A percentile compares a stretch with the other conserved stretches of the same genome.
phyloP scores from a whole-genome alignment of 1,140 invertebrate species.

The Euura lappo region DNA sequence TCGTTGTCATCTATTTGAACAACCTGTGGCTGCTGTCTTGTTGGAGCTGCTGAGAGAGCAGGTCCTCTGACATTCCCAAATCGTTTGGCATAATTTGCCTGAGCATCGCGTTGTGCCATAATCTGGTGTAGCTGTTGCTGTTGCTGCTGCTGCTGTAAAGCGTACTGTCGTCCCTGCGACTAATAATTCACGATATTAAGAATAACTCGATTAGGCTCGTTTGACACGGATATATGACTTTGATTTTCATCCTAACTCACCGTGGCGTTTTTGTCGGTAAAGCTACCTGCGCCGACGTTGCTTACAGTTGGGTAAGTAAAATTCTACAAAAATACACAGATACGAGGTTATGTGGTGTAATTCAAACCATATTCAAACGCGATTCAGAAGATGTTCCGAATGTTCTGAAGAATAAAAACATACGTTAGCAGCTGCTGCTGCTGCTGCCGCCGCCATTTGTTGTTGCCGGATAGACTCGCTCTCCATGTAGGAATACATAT shows the following conservation, averaged over 20 bases:
- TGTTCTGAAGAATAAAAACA: no score
- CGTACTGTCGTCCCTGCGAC: slow-evolving; percentile 34
- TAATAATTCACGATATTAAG: neutral
- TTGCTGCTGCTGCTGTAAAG: slow-evolving; percentile 35
- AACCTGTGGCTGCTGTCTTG: neutral
- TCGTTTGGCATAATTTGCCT: slow-evolving; percentile 6
- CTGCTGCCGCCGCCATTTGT: neutral
- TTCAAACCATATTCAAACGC: no score
- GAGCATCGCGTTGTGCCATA: slow-evolving; percentile 9
- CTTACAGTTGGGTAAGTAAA: neutral
- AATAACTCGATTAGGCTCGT: slow-evolving; percentile 7
- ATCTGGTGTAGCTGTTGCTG: slow-evolving; percentile 33
- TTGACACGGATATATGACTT: slow-evolving; percentile 28
- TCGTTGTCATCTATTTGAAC: slow-evolving; percentile 15
- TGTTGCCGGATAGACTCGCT: slow-evolving; percentile 29
- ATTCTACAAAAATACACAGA: neutral
- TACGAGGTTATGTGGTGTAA: neutral
- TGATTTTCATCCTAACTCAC: slow-evolving; percentile 23
- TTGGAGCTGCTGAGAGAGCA: neutral
- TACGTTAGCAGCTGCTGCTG: no score
- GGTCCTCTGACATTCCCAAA: slow-evolving; percentile 6
- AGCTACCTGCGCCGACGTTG: slow-evolving; percentile 34
- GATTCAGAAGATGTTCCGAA: no score
- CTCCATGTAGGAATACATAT: slow-evolving; percentile 51
- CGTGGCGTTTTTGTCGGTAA: slow-evolving; percentile 8